Base-by-base conservation (phyloP, 2,888 invertebrate species). In the Cheilosia grossa region DNA sequence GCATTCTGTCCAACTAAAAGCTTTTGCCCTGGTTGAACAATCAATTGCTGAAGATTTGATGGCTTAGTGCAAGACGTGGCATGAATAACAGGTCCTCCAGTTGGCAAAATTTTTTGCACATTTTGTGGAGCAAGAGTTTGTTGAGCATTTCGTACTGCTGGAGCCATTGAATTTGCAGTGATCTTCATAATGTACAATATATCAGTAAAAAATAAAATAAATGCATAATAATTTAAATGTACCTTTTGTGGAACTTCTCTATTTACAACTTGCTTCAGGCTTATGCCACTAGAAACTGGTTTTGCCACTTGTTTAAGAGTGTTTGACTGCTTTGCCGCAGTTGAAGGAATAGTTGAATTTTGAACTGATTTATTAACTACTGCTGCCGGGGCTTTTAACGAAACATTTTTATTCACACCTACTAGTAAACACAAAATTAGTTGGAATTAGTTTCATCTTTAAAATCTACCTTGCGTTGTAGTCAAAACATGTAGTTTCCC, bases 401-500 rank as follows among this genome's bases (percentile, higher is more conserved):
- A 33, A 19, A 53, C 30, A 51, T 42, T 85, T 63, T 85, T 85
- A 30, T 53, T 80, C 10, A 66, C 61, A 9, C 44, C 75, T 51
- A 75, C 64, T 63, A 17, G 19, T 30, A 56, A 42, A 4, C 6
- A 13, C 33, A 27, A 56, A 17, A 51, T 13, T 30, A 42, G 4
- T 44, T 9, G 15, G 1, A 21, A 40, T 19, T 13, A n/a, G 0
- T 51, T 24, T 13, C 5, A 24, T 15, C n/a, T 42, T 24, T 73
- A 15, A 33, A 10, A 5, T n/a, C 42, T 82, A 88, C 87, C 89
- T 80, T 92, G 91, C 17, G 93, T 93, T 24, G 93, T 91, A 9
- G 93, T 92, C 54, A 94, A 93, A 19, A 98, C 95, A 90, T 98
- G 98, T 27, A 98, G 92, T 90, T 97, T 97, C 0, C 98, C 98